Conservation (phyloP, 1,140 invertebrate species). For the Cryptotermes secundus region DNA sequence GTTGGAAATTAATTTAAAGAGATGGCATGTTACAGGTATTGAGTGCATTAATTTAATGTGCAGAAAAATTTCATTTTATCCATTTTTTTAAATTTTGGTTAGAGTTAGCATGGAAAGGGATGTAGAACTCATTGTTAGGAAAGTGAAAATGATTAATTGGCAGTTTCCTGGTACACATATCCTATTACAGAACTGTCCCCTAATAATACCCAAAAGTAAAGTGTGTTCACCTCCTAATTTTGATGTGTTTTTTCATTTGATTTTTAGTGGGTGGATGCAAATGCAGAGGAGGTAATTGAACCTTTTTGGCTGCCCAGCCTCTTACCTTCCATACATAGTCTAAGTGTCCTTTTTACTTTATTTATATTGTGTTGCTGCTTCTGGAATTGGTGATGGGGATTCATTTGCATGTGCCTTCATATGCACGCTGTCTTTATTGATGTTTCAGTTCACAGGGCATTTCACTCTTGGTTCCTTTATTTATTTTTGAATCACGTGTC, state of each 20-base stretch:
- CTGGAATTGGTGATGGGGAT: background rate
- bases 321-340: conserved; percentile 30
- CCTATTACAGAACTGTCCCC: conserved; percentile 29
- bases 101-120: too few relatives aligned
- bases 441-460: background rate
- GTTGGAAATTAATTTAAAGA: too few relatives aligned
- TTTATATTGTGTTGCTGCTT: conserved; percentile 28
- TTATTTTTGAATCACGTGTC: too few relatives aligned
- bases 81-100: too few relatives aligned
- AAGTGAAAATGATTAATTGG: background rate
- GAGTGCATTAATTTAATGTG: too few relatives aligned
- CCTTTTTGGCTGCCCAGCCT: conserved; percentile 38
- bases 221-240: conserved; percentile 25
- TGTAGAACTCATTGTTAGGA: too few relatives aligned
- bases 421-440: background rate
- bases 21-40: too few relatives aligned
- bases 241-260: conserved; percentile 46
- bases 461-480: too few relatives aligned
- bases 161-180: conserved; percentile 27
- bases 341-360: conserved; percentile 39
- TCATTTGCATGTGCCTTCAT: conserved; percentile 22
- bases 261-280: conserved; percentile 64
- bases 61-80: too few relatives aligned
- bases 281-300: conserved; percentile 61
- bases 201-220: conserved; percentile 23